phyloP scores from a whole-genome alignment of 1,140 invertebrate species.

The Papilio polytes region DNA sequence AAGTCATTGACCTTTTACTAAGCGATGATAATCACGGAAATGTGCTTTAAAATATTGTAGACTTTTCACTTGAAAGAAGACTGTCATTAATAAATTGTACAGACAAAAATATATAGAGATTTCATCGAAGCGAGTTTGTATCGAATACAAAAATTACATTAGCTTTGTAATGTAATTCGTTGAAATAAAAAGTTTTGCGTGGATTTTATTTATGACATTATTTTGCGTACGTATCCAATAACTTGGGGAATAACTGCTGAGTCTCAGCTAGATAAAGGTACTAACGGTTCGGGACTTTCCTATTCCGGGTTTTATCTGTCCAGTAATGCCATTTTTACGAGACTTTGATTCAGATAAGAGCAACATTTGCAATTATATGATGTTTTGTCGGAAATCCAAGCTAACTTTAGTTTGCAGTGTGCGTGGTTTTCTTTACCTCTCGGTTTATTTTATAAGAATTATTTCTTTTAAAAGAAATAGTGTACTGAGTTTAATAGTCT shows the following conservation, averaged over 20 bases:
- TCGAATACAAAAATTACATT: slow-evolving; percentile 33
- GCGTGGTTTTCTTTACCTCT: slow-evolving; percentile 25
- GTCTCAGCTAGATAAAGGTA: slow-evolving; percentile 56
- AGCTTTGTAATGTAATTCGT: slow-evolving; percentile 40
- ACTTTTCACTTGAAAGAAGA: no score
- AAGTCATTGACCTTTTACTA: no score
- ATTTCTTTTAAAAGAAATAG: no score
- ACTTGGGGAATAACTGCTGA: slow-evolving; percentile 56
- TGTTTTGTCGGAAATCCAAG: slow-evolving; percentile 42
- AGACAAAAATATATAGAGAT: not conserved
- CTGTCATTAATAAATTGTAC: not conserved
- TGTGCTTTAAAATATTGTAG: no score
- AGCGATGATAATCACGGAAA: no score
- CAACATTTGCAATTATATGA: slow-evolving; percentile 51
- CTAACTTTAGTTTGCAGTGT: slow-evolving; percentile 30
- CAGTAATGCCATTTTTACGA: slow-evolving; percentile 56
- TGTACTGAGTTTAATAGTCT: no score
- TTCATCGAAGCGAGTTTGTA: not conserved
- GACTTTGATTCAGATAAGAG: slow-evolving; percentile 56
- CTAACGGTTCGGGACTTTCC: slow-evolving; percentile 52
- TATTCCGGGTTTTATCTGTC: slow-evolving; percentile 57
- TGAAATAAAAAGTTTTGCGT: slow-evolving; percentile 53
- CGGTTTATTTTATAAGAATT: slow-evolving; percentile 31
- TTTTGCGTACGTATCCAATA: slow-evolving; percentile 63
- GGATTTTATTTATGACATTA: slow-evolving; percentile 56